Conservation (phyloP, 92 coral and sea anemone species). For the Bergia puertoricense region DNA sequence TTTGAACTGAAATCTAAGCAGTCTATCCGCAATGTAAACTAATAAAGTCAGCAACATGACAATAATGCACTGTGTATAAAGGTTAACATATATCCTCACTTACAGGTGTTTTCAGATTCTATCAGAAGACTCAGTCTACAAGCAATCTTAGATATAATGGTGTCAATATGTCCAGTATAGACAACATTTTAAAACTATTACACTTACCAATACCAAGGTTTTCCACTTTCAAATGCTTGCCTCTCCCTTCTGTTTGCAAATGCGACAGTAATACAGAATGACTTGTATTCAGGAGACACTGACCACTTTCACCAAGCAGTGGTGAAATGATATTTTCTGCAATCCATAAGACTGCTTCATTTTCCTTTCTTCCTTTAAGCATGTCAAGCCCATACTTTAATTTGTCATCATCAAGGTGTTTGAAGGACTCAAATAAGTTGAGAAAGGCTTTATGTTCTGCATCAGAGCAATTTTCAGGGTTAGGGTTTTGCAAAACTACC, state of each 20-base stretch:
- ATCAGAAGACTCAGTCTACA: too few relatives aligned
- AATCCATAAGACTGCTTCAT: conserved; percentile 16
- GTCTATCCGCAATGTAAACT: too few relatives aligned
- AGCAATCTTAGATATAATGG: too few relatives aligned
- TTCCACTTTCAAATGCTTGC: conserved; percentile 11
- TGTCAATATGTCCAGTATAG: too few relatives aligned
- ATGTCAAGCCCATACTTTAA: neutral
- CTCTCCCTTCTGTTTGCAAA: conserved; percentile 24
- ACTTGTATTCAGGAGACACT: conserved; percentile 9
- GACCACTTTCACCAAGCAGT: conserved; percentile 35
- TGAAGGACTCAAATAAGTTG: neutral
- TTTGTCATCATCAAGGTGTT: neutral
- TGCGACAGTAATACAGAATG: neutral
- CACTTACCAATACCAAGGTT: conserved; percentile 32
- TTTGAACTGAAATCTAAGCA: too few relatives aligned
- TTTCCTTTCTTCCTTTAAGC: neutral
- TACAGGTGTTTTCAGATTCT: too few relatives aligned
- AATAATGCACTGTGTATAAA: too few relatives aligned
- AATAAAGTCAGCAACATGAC: too few relatives aligned
- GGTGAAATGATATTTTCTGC: conserved; percentile 24
- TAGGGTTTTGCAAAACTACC: neutral
- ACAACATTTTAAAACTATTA: neutral
- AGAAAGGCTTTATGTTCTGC: conserved; percentile 12
- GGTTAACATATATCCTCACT: too few relatives aligned
- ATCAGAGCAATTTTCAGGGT: neutral